Percentiles rank a stretch among this genome's conserved stretches.
phyloP scores from a whole-genome alignment of 2,113 vertebrate species.

The Aleadryas rufinucha region DNA sequence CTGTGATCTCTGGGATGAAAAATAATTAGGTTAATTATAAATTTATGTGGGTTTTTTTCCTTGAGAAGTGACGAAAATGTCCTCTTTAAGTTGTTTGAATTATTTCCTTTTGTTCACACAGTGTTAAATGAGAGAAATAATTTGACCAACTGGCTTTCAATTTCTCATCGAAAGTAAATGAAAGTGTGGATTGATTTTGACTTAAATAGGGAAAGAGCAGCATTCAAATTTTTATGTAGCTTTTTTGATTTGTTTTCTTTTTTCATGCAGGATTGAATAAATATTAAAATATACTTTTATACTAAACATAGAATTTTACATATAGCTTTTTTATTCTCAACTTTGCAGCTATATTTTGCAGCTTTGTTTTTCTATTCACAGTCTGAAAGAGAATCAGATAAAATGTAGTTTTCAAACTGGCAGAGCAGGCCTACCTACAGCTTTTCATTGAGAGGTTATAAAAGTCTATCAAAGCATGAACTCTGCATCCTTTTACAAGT shows the following conservation, averaged over 20 bases:
- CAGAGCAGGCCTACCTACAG: neutral
- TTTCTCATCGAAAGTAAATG: neutral
- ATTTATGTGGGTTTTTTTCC: neutral
- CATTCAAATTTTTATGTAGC: neutral
- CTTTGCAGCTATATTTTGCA: neutral
- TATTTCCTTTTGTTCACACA: neutral
- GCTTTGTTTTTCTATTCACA: neutral
- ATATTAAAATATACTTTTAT: neutral
- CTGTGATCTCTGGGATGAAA: neutral
- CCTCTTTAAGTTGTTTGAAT: neutral
- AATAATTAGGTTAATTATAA: neutral
- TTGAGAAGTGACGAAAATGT: neutral
- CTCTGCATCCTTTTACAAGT: neutral
- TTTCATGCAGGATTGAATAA: neutral
- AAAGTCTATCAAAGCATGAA: neutral
- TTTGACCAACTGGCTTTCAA: neutral
- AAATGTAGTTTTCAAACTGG: neutral
- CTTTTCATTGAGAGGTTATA: neutral
- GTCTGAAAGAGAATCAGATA: neutral
- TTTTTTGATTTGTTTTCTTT: neutral
- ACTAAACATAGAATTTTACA: neutral
- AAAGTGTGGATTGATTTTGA: neutral
- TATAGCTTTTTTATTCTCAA: neutral
- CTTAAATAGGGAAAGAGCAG: neutral
- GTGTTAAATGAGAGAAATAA: neutral